Percentiles rank a stretch among this genome's conserved stretches.
phyloP scores from a whole-genome alignment of 2,797 vertebrate genomes.

The Lateolabrax maculatus region DNA sequence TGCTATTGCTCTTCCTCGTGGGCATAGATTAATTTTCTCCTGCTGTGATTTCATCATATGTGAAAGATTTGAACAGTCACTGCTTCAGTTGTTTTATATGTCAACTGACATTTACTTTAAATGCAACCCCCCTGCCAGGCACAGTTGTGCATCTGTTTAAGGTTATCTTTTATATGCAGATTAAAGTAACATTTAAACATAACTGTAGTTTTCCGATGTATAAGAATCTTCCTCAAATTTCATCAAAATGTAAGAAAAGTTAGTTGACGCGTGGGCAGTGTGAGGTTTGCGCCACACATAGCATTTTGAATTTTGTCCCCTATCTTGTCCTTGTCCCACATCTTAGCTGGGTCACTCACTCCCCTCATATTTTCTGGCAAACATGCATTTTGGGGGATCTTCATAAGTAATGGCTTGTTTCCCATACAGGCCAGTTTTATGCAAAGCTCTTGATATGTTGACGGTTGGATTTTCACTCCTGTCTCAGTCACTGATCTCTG shows the following conservation, averaged over 20 bases:
- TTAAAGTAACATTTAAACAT: no score
- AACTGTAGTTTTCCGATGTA: no score
- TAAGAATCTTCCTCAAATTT: no score
- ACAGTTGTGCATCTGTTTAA: not conserved
- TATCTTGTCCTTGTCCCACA: no score
- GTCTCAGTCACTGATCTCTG: not conserved
- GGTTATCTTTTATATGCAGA: not conserved
- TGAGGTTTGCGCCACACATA: no score
- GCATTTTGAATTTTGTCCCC: no score
- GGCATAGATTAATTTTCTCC: not conserved
- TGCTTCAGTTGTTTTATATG: not conserved
- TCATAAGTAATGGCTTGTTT: no score
- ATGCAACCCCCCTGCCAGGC: not conserved
- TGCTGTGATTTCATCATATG: not conserved
- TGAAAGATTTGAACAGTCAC: not conserved
- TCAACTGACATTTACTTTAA: not conserved
- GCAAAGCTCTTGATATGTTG: not conserved
- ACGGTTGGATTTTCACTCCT: not conserved
- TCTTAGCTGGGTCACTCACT: no score
- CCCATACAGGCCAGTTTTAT: not conserved
- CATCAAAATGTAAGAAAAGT: no score
- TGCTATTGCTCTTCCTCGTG: not conserved
- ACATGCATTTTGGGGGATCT: no score
- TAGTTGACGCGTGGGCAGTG: no score
- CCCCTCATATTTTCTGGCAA: no score